Evolutionary conservation across 2,113 vertebrate genomes (phyloP).

Genomic region (Mobula hypostoma): DNA sequence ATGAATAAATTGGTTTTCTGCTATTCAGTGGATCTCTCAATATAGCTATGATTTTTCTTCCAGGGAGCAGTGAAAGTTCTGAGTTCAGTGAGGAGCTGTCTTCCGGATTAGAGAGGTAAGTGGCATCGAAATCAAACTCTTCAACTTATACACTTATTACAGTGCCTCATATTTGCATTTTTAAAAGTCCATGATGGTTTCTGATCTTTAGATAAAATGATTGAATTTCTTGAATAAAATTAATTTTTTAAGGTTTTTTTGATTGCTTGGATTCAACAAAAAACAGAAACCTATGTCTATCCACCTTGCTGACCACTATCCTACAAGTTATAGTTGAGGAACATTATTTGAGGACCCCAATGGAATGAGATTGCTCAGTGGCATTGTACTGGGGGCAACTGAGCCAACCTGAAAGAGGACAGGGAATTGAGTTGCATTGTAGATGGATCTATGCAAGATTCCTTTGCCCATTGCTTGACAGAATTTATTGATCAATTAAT

Average conservation of each 20-base stretch:
- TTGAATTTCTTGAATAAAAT: not conserved
- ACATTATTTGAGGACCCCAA: not conserved
- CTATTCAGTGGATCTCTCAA: not conserved
- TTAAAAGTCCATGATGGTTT: not conserved
- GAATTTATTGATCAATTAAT: not conserved
- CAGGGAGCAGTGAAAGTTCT: conserved; percentile 93
- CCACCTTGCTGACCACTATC: not conserved
- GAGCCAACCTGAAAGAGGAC: not conserved
- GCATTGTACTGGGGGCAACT: no score
- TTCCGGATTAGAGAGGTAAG: conserved; percentile 83
- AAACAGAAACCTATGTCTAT: not conserved
- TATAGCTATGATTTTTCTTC: conserved; percentile 42
- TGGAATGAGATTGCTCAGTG: not conserved
- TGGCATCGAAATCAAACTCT: conserved; percentile 41
- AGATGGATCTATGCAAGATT: not conserved
- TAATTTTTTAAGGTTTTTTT: not conserved
- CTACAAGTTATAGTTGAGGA: not conserved
- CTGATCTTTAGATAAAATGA: not conserved
- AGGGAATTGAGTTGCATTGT: not conserved
- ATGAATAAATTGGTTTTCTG: not conserved
- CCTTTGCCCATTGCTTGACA: not conserved
- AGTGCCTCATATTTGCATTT: not conserved
- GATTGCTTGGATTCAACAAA: not conserved
- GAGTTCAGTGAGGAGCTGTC: conserved; percentile 85
- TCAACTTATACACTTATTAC: not conserved